Percentiles rank a stretch among this genome's conserved stretches.
Evolutionary conservation across 2,888 invertebrate genomes (phyloP).

Genomic region (Dolichomitus sp.): DNA sequence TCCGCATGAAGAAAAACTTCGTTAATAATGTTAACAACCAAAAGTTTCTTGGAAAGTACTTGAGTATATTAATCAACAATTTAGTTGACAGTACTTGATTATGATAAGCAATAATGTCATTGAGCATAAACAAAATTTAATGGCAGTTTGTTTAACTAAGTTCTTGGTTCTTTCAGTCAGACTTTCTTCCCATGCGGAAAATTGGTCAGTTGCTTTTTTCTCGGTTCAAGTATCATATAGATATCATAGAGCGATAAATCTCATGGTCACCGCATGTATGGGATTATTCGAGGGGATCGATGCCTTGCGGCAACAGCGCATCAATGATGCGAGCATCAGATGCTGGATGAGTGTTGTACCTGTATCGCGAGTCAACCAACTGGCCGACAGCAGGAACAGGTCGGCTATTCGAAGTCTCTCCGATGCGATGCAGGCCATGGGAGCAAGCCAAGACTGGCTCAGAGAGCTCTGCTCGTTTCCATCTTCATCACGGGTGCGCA

Average conservation of each 20-base stretch:
- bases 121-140: too few species aligned
- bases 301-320: constrained; percentile 39
- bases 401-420: constrained; percentile 49
- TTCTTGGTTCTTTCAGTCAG: background rate
- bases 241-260: background rate
- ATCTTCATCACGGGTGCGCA: constrained; percentile 61
- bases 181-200: background rate
- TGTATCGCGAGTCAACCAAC: constrained; percentile 51
- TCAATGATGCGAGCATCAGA: constrained; percentile 50
- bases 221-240: background rate
- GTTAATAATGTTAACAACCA: too few species aligned
- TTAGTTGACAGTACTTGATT: too few species aligned
- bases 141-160: too few species aligned
- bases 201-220: background rate
- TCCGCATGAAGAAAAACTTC: background rate
- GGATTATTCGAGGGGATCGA: constrained; percentile 2
- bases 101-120: too few species aligned
- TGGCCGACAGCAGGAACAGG: constrained; percentile 49
- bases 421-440: constrained; percentile 78
- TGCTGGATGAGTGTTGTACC: constrained; percentile 61
- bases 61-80: too few species aligned
- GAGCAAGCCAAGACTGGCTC: constrained; percentile 68
- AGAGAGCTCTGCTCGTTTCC: constrained; percentile 66
- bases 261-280: background rate
- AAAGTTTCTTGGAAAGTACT: too few species aligned